These are phyloP conservation scores for Antechinus stuartii DNA, from an alignment of 2,113 vertebrate species.

Conservation along the genomic window DNA sequence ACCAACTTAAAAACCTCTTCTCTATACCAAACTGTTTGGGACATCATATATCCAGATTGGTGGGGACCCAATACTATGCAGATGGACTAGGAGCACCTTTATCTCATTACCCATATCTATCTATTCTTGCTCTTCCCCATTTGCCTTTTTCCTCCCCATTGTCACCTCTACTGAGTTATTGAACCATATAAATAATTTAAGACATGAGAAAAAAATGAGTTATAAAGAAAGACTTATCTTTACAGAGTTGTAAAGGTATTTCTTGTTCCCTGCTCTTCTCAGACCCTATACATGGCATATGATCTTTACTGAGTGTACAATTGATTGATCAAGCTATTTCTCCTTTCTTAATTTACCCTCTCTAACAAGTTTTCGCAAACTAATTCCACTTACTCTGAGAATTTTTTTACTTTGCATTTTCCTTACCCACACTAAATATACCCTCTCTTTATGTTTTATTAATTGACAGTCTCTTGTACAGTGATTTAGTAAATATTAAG, in stretches of 20 bases:
- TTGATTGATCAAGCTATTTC: slow-evolving; percentile 35
- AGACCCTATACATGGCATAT: not conserved
- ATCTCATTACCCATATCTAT: not conserved
- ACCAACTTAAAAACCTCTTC: not conserved
- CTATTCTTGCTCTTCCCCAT: not conserved
- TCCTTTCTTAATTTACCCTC: not conserved
- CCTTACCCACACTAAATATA: not conserved
- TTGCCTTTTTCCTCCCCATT: not conserved
- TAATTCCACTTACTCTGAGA: not conserved
- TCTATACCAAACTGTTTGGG: not conserved
- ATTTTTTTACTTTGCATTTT: not conserved
- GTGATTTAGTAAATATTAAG: not conserved
- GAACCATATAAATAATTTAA: not conserved
- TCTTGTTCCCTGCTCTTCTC: not conserved
- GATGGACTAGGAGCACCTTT: not conserved
- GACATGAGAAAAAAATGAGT: not conserved
- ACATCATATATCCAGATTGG: not conserved
- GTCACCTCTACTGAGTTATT: not conserved
- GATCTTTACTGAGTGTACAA: not conserved
- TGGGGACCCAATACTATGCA: not conserved
- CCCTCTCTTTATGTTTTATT: not conserved
- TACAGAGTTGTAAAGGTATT: not conserved
- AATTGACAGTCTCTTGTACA: not conserved
- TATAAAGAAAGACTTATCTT: not conserved
- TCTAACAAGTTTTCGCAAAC: not conserved